Evolutionary conservation across 2,888 invertebrate species (phyloP).

Genomic region (Eristalis intricaria): DNA sequence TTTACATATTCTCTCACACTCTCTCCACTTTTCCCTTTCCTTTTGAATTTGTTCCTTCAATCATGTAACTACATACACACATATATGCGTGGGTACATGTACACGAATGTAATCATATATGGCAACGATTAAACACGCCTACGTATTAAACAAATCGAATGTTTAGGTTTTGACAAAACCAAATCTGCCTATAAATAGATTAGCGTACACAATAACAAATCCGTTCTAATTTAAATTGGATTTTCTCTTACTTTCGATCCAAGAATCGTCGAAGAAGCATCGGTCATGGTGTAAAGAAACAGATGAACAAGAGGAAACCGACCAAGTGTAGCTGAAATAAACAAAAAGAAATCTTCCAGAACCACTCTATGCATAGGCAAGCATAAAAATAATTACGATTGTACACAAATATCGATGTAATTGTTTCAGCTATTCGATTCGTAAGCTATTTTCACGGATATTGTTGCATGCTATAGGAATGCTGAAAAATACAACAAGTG

Average conservation of each 20-base stretch:
- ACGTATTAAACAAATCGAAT: constrained; percentile 50
- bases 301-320: neutral
- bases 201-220: constrained; percentile 60
- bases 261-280: neutral
- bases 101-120: constrained; percentile 5
- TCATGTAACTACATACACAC: neutral
- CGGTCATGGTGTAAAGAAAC: neutral
- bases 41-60: neutral
- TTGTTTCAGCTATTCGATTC: neutral
- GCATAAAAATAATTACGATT: neutral
- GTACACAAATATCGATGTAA: no score
- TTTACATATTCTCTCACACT: neutral
- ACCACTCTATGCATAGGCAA: neutral
- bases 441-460: neutral
- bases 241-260: constrained; percentile 18
- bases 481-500: neutral
- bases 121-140: constrained; percentile 30
- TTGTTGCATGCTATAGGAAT: neutral
- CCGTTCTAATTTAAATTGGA: constrained; percentile 62
- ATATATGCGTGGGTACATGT: neutral
- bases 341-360: constrained; percentile 23
- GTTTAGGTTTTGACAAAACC: constrained; percentile 59
- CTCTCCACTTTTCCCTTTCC: neutral
- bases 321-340: constrained; percentile 28
- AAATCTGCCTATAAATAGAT: constrained; percentile 55